Percentiles rank a stretch among this genome's conserved stretches.
These are phyloP conservation scores for Aphodius granarius DNA, from an alignment of 2,888 invertebrate species.

Conservation along the genomic window DNA sequence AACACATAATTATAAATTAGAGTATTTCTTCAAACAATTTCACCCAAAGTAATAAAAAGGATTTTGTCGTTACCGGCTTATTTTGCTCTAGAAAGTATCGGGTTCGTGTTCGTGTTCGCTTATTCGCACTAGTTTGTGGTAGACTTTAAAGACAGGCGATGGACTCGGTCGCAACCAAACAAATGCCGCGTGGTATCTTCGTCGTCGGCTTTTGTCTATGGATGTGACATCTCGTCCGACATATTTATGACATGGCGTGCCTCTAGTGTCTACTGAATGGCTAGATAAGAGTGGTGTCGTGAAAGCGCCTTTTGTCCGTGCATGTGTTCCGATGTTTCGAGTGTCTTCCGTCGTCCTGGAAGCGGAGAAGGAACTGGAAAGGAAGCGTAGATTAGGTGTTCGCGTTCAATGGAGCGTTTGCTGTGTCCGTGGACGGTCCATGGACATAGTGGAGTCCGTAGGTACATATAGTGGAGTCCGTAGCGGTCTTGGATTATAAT, in stretches of 20 bases:
- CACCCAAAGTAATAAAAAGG: no score
- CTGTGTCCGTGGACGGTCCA: background rate
- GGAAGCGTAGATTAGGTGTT: background rate
- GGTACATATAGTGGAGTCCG: background rate
- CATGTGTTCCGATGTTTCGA: slow-evolving; percentile 5
- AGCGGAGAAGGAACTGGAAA: background rate
- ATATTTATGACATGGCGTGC: slow-evolving; percentile 15
- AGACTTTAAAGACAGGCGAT: background rate
- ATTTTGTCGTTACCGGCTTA: no score
- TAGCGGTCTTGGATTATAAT: background rate
- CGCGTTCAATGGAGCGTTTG: background rate
- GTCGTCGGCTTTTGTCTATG: slow-evolving; percentile 9
- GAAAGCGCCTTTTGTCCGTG: slow-evolving; percentile 7
- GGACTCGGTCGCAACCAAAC: background rate
- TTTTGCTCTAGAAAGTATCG: no score
- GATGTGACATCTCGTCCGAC: slow-evolving; percentile 10
- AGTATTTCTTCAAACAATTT: no score
- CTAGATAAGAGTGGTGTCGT: slow-evolving; percentile 9
- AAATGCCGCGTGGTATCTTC: slow-evolving; percentile 7
- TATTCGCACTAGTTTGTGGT: no score
- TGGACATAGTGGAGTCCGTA: background rate
- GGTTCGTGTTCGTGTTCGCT: no score
- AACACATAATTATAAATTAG: no score
- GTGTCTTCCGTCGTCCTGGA: slow-evolving; percentile 1
- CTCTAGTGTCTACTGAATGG: slow-evolving; percentile 12